Base-by-base conservation (phyloP, 1,140 invertebrate genomes). In the Globodera ellingtonae region DNA sequence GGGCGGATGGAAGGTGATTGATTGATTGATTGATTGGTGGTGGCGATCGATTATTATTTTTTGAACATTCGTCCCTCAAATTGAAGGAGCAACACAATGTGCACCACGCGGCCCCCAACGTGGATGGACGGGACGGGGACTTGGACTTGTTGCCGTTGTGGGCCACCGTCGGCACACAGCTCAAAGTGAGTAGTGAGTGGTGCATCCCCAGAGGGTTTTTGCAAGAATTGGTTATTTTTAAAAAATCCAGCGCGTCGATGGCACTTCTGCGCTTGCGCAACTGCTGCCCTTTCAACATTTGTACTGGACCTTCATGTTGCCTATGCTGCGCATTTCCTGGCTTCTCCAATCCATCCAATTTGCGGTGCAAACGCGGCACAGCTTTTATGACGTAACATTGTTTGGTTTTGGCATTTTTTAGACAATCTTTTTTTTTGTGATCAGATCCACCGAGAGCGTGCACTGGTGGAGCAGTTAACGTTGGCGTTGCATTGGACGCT, bases 71-170 rank as follows among this genome's bases (percentile, higher is more conserved):
- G 5, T 10, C 15, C 13, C 2, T 10, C 13, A 62, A 62, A 18
- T 13, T 62, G 13, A 10, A 62, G 59, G 69, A 71, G 56, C 87
- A 89, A 73, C 87, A 89, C 77, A 89, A 89, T 76, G 82, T 89
- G n/a, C 87, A 89, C 78, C 87, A 89, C 66, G 87, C 87, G 50
- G 87, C 87, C 5, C 89, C 87, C 35, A 89, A 89, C 76, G 88
- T 89, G 9, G 84, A 89, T 13, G 86, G 81, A 21, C 56, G 87
- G 73, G 87, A 89, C 67, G 87, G 87, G 35, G 87, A 89, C 79
- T 81, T 89, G 44, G 87, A 89, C 74, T 72, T 89, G 59, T 78
- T 89, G 80, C 87, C 87, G 7, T 85, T 89, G 65, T 89, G 83
- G 76, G 89, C 87, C 24, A 89, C 87, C 4, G 84, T 89, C 24